These are phyloP conservation scores for Cichlasoma orientale DNA, from an alignment of 2,797 vertebrate species.

Conservation along the genomic window DNA sequence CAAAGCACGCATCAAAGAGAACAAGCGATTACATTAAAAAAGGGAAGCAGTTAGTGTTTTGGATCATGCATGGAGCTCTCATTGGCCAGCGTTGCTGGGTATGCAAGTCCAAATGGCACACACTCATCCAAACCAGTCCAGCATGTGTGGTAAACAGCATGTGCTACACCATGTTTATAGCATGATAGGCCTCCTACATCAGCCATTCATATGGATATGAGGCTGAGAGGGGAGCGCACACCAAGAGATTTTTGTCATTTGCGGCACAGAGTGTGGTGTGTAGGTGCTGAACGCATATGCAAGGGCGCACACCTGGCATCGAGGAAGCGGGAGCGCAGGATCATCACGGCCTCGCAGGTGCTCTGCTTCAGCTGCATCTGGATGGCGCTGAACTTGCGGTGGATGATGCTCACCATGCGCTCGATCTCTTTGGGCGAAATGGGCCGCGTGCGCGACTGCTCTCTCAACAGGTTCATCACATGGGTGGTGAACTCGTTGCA, in stretches of 20 bases:
- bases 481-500: constrained; percentile 99
- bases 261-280: not conserved
- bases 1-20: constrained; percentile 76
- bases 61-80: constrained; percentile 53
- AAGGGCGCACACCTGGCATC: constrained; percentile 88
- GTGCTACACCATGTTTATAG: constrained; percentile 36
- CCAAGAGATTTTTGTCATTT: constrained; percentile 29
- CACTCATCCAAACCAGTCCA: constrained; percentile 21
- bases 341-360: constrained; percentile 98
- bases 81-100: constrained; percentile 48
- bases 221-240: constrained; percentile 23
- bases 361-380: constrained; percentile 99
- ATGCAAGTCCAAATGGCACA: constrained; percentile 50
- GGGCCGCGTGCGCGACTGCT: constrained; percentile 94
- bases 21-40: constrained; percentile 81
- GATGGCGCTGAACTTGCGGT: constrained; percentile 99
- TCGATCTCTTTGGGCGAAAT: constrained; percentile 99
- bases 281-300: not conserved
- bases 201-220: constrained; percentile 59
- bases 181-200: constrained; percentile 51
- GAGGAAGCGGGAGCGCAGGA: constrained; percentile 96
- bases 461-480: constrained; percentile 96
- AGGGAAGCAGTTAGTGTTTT: constrained; percentile 66
- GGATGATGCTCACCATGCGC: constrained; percentile 98
- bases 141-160: constrained; percentile 44